Conservation (phyloP, 2,113 vertebrate genomes). For the Percina caprodes region DNA sequence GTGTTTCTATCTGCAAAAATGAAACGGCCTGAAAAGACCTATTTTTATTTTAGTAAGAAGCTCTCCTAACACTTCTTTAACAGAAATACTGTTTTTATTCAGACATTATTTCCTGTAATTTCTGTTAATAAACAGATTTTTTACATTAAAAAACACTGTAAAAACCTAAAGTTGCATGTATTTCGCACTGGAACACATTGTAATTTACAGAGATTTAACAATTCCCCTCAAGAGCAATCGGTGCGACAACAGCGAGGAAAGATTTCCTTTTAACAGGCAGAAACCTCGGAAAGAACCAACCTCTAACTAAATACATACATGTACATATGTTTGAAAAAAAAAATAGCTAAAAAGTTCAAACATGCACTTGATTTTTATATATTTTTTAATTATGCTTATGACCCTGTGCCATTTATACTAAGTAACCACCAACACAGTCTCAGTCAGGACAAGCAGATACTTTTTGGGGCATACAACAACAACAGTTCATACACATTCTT, state of each 20-base stretch:
- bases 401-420: not conserved
- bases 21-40: not conserved
- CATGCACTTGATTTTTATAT: not conserved
- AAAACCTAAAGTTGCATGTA: too few relatives aligned
- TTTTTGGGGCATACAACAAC: not conserved
- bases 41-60: not conserved
- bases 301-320: not conserved
- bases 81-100: not conserved
- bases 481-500: slow-evolving; percentile 67
- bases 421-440: not conserved
- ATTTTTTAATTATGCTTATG: not conserved
- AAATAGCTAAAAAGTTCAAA: not conserved
- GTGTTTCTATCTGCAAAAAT: not conserved
- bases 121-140: not conserved
- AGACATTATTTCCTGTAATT: not conserved
- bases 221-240: too few relatives aligned
- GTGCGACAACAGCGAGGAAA: too few relatives aligned
- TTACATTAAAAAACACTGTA: not conserved
- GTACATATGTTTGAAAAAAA: not conserved
- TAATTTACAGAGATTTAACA: too few relatives aligned
- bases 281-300: too few relatives aligned
- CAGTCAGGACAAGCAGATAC: not conserved
- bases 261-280: too few relatives aligned
- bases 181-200: too few relatives aligned
- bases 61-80: too few relatives aligned